phyloP scores from a whole-genome alignment of 2,113 vertebrate species.

The Microtus richardsoni region DNA sequence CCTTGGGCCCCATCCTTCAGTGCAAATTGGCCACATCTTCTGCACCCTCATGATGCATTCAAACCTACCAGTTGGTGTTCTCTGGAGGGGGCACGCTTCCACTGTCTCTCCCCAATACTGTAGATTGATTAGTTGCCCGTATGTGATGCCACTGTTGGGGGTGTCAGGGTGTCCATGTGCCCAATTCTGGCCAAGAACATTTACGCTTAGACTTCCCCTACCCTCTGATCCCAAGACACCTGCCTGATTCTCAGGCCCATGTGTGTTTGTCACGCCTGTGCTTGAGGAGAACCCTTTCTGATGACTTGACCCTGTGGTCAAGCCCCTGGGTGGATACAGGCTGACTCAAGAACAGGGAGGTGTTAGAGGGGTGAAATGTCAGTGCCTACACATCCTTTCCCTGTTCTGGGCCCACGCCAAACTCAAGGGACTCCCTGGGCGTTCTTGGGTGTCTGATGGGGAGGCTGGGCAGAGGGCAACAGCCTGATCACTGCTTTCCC shows the following conservation, averaged over 20 bases:
- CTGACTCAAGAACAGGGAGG: background rate
- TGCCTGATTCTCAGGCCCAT: no score
- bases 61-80: background rate
- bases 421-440: background rate
- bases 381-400: rapidly evolving
- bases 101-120: background rate
- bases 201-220: no score
- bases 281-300: background rate
- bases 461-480: background rate
- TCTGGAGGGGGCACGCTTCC: background rate
- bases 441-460: rapidly evolving
- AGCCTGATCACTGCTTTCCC: rapidly evolving
- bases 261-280: background rate
- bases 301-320: rapidly evolving
- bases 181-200: no score
- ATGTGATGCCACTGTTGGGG: background rate
- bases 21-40: background rate
- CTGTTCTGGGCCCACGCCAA: rapidly evolving
- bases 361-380: background rate
- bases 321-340: rapidly evolving
- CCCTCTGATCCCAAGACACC: background rate
- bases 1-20: background rate
- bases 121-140: background rate
- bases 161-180: no score
- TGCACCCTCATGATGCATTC: no score